These are phyloP conservation scores for Typhlomys cinereus DNA, from an alignment of 2,113 vertebrate species.

Conservation along the genomic window DNA sequence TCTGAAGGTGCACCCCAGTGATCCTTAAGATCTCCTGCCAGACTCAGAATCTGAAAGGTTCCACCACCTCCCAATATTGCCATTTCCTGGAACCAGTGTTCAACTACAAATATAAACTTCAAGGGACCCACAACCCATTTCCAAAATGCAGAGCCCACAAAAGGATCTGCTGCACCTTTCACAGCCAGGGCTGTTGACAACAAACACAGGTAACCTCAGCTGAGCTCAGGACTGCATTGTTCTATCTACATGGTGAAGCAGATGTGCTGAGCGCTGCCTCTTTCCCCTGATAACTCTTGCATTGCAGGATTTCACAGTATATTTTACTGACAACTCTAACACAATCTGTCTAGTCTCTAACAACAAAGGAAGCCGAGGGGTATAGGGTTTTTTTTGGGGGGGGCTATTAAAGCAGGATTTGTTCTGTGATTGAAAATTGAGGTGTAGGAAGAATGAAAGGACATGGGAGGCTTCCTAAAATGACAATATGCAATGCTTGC, in stretches of 20 bases:
- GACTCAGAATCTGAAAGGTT: not conserved
- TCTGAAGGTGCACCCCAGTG: not conserved
- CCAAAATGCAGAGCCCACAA: not conserved
- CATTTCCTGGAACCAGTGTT: not conserved
- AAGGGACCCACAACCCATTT: not conserved
- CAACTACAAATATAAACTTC: not conserved
- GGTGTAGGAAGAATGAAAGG: not conserved
- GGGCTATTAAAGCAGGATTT: not conserved
- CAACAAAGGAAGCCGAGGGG: not conserved
- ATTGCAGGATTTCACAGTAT: not conserved
- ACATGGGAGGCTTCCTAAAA: not conserved
- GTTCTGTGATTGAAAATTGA: not conserved
- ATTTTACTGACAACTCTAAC: not conserved
- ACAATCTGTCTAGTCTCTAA: not conserved
- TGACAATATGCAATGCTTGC: not conserved
- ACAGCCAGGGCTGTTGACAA: not conserved
- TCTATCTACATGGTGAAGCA: not conserved
- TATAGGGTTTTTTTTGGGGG: not conserved
- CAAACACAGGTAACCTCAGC: not conserved
- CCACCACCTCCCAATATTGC: not conserved
- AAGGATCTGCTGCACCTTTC: not conserved
- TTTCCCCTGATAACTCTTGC: not conserved
- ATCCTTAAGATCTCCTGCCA: not conserved
- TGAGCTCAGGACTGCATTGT: not conserved
- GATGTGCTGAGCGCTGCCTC: not conserved